Percentiles rank a stretch among this genome's conserved stretches.
Conservation (phyloP, 2,113 vertebrate species). For the Morone saxatilis region DNA sequence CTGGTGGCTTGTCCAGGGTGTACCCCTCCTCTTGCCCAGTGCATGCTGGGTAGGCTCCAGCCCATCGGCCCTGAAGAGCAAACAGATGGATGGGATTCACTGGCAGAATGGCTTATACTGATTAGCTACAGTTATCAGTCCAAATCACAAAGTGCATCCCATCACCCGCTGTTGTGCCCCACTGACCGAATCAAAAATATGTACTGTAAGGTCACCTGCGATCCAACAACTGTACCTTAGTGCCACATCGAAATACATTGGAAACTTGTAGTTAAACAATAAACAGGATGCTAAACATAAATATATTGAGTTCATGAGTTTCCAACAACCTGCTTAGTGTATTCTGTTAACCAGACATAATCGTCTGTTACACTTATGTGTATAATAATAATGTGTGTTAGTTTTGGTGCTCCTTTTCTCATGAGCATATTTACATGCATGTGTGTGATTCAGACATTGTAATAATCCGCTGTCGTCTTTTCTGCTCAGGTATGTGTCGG, state of each 20-base stretch:
- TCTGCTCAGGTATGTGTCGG: conserved; percentile 92
- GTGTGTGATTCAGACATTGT: background rate
- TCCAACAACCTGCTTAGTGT: background rate
- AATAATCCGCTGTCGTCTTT: background rate
- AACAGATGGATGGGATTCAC: background rate
- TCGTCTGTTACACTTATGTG: background rate
- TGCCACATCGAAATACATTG: background rate
- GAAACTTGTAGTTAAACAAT: background rate
- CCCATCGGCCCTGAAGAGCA: background rate
- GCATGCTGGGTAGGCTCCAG: conserved; percentile 13
- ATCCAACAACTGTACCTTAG: background rate
- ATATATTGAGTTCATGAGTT: background rate
- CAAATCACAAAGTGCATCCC: background rate
- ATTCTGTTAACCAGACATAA: background rate
- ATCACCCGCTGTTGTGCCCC: background rate
- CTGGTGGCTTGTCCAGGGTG: background rate
- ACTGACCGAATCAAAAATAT: background rate
- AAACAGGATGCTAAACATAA: background rate
- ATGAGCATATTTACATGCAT: background rate
- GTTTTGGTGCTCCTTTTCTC: background rate
- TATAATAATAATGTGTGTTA: background rate
- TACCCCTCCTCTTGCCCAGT: background rate
- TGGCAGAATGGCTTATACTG: background rate
- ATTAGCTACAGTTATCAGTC: background rate
- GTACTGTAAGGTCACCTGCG: background rate